Evolutionary conservation across 2,797 vertebrate genomes (phyloP), one percentile per base, ranked within the genome.

Genomic region (Tachyglossus aculeatus): DNA sequence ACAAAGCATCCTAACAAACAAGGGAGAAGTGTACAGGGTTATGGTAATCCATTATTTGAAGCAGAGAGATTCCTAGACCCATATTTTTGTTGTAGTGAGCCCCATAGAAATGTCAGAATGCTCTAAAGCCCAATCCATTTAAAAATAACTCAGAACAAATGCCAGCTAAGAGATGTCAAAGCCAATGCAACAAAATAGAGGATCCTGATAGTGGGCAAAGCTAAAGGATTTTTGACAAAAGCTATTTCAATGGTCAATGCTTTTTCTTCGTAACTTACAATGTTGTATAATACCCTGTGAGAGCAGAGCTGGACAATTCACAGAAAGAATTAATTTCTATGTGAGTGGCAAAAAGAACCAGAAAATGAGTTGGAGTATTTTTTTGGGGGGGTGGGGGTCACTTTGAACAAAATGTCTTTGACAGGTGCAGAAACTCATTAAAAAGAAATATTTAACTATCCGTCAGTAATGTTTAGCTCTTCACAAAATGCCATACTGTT

Each of bases 11-110:
- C 43, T 50, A 57, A 69, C 11, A 73, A 53, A 12, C 6, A 3
- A 9, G 6, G 33, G 44, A 36, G 45, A 29, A 38, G 67, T n/a
- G 4, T n/a, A 4, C 68, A 51, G 27, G 33, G 53, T 18, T 53
- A 11, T 41, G 33, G 37, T 71, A 41, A 24, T 25, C n/a, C 2
- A 1, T 51, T 27, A 44, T 54, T 74, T 47, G 55, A 38, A 34
- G 31, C 22, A 13, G 3, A n/a, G 56, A 70, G 62, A 73, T 73
- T 37, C 27, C 45, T 25, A 48, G 34, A 52, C 44, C 60, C 31
- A n/a, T 58, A 41, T 70, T 74, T 79, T 73, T 56, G n/a, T n/a
- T n/a, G 62, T 80, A 43, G 47, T 21, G 63, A 70, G 32, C 22
- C n/a, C 36, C 43, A 3, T 79, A 69, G 70, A 72, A 62, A 56